Evolutionary conservation across 2,797 vertebrate species (phyloP).

Genomic region (Esox masquinongy): DNA sequence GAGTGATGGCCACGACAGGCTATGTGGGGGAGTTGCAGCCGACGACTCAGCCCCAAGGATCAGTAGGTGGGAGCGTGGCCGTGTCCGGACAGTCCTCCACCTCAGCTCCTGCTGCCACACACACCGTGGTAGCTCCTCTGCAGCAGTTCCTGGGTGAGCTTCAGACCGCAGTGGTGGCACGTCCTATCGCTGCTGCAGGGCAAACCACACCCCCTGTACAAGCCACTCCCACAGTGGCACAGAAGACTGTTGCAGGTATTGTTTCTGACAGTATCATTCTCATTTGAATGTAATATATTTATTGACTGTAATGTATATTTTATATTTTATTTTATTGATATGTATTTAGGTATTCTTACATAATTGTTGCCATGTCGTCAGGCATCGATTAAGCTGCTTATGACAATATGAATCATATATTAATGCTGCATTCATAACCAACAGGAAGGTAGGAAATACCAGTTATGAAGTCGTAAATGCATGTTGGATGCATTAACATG

Average conservation of each 20-base stretch:
- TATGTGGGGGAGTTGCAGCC: conserved; percentile 88
- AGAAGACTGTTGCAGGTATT: conserved; percentile 57
- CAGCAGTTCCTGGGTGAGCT: conserved; percentile 82
- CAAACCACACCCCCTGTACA: conserved; percentile 66
- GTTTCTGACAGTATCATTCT: not conserved
- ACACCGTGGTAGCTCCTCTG: conserved; percentile 64
- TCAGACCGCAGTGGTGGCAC: conserved; percentile 68
- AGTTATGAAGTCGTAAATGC: too few relatives aligned
- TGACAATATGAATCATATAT: not conserved
- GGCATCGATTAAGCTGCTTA: not conserved
- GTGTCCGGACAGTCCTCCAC: conserved; percentile 61
- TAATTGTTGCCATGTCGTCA: not conserved
- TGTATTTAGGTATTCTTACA: not conserved
- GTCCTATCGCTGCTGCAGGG: conserved; percentile 61
- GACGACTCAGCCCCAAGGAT: conserved; percentile 75
- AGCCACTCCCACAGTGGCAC: conserved; percentile 54
- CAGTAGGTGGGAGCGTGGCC: conserved; percentile 60
- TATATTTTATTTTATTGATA: too few relatives aligned
- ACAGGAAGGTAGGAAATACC: too few relatives aligned
- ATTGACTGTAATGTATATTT: not conserved
- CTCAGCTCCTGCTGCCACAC: conserved; percentile 53
- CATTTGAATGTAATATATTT: not conserved
- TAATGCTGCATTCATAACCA: too few relatives aligned
- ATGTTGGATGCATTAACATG: too few relatives aligned
- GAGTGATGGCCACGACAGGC: conserved; percentile 89